A percentile compares a stretch with the other conserved stretches of the same genome.
Conservation (phyloP, 2,113 vertebrate species). For the Epinephelus fuscoguttatus region DNA sequence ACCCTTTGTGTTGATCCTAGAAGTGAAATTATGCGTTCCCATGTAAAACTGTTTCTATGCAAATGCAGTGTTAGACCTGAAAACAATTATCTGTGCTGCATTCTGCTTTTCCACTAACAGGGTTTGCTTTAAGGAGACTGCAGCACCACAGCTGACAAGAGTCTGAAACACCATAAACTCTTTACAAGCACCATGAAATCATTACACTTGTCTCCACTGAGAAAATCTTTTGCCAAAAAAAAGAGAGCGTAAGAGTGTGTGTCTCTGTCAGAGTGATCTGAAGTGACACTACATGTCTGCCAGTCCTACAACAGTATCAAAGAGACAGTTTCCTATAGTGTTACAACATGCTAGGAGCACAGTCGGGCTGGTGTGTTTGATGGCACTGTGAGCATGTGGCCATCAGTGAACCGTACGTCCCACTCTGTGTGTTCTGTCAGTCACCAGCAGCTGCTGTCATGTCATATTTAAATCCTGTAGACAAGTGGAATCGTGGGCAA, state of each 20-base stretch:
- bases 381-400: neutral
- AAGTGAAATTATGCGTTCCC: neutral
- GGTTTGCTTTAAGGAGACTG: neutral
- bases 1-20: neutral
- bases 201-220: conserved; percentile 28
- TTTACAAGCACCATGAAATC: conserved; percentile 35
- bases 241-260: neutral
- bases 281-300: conserved; percentile 13
- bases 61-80: neutral
- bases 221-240: neutral
- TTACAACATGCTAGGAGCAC: neutral
- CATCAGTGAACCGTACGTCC: neutral
- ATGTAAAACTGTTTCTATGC: neutral
- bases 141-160: conserved; percentile 6
- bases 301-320: neutral
- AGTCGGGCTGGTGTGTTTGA: neutral
- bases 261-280: conserved; percentile 2
- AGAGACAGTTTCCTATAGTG: neutral
- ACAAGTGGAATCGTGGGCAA: neutral
- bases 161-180: conserved; percentile 21
- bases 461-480: neutral
- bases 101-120: neutral
- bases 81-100: neutral
- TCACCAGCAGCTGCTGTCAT: neutral
- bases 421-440: conserved; percentile 1